Evolutionary conservation across 2,797 vertebrate genomes (phyloP), one percentile per base, ranked within the genome.

Genomic region (Arvicola amphibius): DNA sequence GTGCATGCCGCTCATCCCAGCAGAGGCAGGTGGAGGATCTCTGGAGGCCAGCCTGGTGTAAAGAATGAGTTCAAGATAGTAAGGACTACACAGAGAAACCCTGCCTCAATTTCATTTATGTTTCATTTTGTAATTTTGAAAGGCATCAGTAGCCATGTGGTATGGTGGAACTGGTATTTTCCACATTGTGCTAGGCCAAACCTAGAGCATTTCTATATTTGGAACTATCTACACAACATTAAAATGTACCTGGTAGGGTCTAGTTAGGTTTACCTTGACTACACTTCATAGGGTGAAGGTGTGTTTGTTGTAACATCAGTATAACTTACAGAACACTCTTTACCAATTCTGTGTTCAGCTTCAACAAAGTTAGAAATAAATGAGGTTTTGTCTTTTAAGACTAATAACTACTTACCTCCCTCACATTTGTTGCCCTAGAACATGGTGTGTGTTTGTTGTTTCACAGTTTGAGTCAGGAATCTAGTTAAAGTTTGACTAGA

Each of bases 341-440:
- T 88, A 34, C 83, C 29, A 34, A 16, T 91, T 88, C 32, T 61
- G 65, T 89, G 43, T 87, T 96, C 59, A 77, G 2, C 81, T 95
- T 43, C 48, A 88, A 71, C 67, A 77, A 65, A 14, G 65, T 87
- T n/a, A 74, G 29, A 86, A 86, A 78, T 95, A 80, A 90, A n/a
- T n/a, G 79, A 67, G 56, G 34, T 51, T 95, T 71, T 93, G 65
- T 46, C 46, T 90, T 92, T 92, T 88, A 90, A 95, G 71, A 87
- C 14, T 89, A 79, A 63, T 92, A 90, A 95, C 86, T 94, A 25
- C 48, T 90, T 88, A 80, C 43, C 86, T 86, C 74, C 43, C 86
- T 86, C 74, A 81, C 65, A 32, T 32, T 86, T 83, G 43, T 34
- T 29, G 10, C 9, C 48, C 94, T 74, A 74, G 81, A 83, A 29